Percentiles rank a stretch among this genome's conserved stretches.
Conservation (phyloP, 2,113 vertebrate genomes). For the Heteronetta atricapilla region DNA sequence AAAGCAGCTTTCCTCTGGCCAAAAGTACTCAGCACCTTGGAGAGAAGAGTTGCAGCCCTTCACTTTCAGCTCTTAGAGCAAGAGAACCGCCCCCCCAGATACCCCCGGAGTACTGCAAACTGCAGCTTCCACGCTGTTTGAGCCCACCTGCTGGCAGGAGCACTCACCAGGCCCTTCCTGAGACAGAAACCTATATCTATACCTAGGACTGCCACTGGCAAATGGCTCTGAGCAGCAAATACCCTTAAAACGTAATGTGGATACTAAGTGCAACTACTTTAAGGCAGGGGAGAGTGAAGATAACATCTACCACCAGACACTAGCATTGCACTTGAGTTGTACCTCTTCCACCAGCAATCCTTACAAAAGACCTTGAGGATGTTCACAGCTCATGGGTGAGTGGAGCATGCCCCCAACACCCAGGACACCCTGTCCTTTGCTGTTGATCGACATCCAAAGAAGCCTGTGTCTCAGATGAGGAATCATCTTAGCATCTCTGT, state of each 20-base stretch:
- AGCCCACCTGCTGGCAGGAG: background rate
- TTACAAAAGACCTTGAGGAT: background rate
- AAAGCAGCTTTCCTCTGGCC: background rate
- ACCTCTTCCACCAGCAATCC: background rate
- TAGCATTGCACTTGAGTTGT: accelerated
- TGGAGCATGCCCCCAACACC: background rate
- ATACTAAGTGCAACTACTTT: background rate
- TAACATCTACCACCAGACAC: background rate
- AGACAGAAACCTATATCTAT: background rate
- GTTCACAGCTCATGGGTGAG: too few relatives aligned
- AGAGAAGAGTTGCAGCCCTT: background rate
- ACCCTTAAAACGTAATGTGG: accelerated
- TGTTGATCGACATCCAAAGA: background rate
- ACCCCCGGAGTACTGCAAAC: background rate
- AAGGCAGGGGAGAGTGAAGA: background rate
- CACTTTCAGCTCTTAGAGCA: background rate
- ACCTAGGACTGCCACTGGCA: background rate
- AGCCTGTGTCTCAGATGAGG: background rate
- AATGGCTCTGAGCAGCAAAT: background rate
- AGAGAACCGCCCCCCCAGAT: too few relatives aligned
- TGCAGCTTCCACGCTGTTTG: accelerated
- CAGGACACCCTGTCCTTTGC: background rate
- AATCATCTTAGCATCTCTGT: accelerated
- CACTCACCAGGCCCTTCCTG: background rate
- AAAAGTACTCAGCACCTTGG: too few relatives aligned